A percentile compares a stretch with the other conserved stretches of the same genome.
Evolutionary conservation across 2,113 vertebrate species (phyloP).

Genomic region (Setophaga kirtlandii): DNA sequence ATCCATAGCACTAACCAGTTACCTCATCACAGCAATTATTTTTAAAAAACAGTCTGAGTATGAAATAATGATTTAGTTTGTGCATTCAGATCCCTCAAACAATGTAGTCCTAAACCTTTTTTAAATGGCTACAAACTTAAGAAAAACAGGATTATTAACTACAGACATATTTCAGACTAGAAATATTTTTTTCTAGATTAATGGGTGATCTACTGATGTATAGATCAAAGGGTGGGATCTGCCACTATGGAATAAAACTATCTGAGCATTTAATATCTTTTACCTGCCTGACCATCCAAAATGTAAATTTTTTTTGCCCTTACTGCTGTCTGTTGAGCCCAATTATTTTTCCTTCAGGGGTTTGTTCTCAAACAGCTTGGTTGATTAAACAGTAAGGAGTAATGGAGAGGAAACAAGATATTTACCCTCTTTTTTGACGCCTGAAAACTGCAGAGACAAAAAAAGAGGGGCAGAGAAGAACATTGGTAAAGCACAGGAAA

Average conservation of each 20-base stretch:
- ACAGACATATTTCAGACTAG: neutral
- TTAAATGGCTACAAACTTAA: neutral
- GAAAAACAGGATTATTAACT: neutral
- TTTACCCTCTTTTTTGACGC: neutral
- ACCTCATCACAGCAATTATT: slow-evolving; percentile 8
- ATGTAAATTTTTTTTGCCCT: neutral
- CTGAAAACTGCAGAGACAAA: neutral
- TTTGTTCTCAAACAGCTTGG: neutral
- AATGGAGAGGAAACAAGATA: neutral
- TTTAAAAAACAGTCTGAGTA: neutral
- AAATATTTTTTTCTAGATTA: neutral
- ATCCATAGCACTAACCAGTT: slow-evolving; percentile 29
- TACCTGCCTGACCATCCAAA: neutral
- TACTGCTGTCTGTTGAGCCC: neutral
- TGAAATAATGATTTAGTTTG: slow-evolving; percentile 14
- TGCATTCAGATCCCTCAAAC: slow-evolving; percentile 1
- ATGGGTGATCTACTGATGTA: neutral
- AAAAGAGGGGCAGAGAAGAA: neutral
- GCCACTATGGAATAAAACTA: neutral
- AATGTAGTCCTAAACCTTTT: slow-evolving; percentile 29
- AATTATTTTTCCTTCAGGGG: neutral
- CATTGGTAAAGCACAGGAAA: neutral
- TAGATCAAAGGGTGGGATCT: neutral
- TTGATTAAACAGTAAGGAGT: neutral
- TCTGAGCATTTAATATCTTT: neutral